A percentile compares a stretch with the other conserved stretches of the same genome.
Conservation (phyloP, 2,888 invertebrate species). For the Neocrepidodera transversa region DNA sequence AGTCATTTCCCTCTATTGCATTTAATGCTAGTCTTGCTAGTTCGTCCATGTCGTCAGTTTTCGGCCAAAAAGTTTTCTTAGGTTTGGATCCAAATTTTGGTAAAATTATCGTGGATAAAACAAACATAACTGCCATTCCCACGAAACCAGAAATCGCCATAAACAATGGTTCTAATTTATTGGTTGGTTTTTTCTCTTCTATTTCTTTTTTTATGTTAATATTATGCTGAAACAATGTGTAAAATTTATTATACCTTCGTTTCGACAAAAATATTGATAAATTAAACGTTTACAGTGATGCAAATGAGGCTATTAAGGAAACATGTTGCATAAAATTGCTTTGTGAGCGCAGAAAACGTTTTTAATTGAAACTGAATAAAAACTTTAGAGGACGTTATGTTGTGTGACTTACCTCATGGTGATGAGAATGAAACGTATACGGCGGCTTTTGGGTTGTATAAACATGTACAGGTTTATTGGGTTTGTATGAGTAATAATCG, state of each 20-base stretch:
- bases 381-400: background rate
- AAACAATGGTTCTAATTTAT: constrained; percentile 62
- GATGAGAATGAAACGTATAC: constrained; percentile 52
- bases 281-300: no score
- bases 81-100: constrained; percentile 59
- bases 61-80: constrained; percentile 44
- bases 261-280: no score
- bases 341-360: background rate
- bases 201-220: constrained; percentile 50
- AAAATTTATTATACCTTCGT: background rate
- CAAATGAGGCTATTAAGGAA: constrained; percentile 1
- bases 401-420: constrained; percentile 50
- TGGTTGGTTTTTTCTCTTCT: constrained; percentile 54
- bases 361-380: background rate
- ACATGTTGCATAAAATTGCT: background rate
- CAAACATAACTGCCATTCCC: constrained; percentile 65
- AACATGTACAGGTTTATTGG: constrained; percentile 27
- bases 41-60: constrained; percentile 54
- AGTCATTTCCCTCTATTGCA: constrained; percentile 61
- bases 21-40: constrained; percentile 58
- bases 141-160: constrained; percentile 67
- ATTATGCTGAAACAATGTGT: constrained; percentile 55
- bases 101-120: constrained; percentile 62
- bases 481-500: constrained; percentile 27
- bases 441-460: constrained; percentile 44